Conservation (phyloP, 2,113 vertebrate species). For the Glaucidium brasilianum region DNA sequence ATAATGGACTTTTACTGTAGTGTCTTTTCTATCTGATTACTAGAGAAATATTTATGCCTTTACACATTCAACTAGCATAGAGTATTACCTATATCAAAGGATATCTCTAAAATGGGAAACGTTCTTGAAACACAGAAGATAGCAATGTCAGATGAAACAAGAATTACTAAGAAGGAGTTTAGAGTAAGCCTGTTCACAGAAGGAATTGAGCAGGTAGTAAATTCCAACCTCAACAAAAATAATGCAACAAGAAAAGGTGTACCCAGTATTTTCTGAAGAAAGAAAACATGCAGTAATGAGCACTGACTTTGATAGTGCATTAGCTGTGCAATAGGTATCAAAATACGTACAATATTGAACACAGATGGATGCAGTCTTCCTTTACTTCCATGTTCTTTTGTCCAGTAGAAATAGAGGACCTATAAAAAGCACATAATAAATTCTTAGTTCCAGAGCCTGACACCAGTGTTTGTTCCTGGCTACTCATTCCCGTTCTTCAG, state of each 20-base stretch:
- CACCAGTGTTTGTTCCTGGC: background rate
- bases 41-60: background rate
- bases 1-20: background rate
- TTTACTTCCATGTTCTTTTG: background rate
- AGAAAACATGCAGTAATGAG: background rate
- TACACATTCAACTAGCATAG: background rate
- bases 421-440: background rate
- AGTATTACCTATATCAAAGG: background rate
- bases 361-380: background rate
- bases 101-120: background rate
- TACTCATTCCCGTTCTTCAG: background rate
- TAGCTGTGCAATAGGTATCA: background rate
- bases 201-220: background rate
- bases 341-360: background rate
- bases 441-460: background rate
- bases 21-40: background rate
- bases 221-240: background rate
- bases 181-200: background rate
- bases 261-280: background rate
- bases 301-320: background rate
- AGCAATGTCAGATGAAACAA: background rate
- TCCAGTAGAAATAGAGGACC: background rate
- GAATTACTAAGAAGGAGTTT: background rate
- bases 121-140: background rate
- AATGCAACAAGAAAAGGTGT: background rate